phyloP scores from a whole-genome alignment of 2,113 vertebrate genomes.

The Burhinus bistriatus region DNA sequence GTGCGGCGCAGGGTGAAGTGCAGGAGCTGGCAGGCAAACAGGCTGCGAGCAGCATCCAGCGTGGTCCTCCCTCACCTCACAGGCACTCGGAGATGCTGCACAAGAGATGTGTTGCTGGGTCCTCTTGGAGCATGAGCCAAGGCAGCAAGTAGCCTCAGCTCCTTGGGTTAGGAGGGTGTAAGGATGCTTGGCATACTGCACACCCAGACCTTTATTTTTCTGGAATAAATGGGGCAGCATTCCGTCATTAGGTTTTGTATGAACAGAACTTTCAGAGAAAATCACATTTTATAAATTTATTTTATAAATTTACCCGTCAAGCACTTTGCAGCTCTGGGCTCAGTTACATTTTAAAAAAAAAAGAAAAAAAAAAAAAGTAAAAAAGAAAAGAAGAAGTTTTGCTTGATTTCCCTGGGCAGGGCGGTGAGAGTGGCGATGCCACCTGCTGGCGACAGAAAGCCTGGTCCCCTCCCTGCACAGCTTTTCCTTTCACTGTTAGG shows the following conservation, averaged over 20 bases:
- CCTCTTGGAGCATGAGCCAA: neutral
- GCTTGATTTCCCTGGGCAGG: neutral
- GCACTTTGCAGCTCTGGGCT: neutral
- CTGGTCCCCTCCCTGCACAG: neutral
- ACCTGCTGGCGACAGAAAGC: constrained; percentile 39
- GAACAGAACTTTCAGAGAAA: neutral
- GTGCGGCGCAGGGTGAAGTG: neutral
- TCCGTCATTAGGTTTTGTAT: neutral
- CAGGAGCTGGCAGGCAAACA: neutral
- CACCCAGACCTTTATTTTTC: neutral
- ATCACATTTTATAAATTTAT: neutral
- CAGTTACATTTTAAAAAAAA: neutral
- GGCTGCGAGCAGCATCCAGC: neutral
- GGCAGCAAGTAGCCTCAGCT: neutral
- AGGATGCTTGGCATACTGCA: neutral
- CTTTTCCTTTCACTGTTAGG: neutral
- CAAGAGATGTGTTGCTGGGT: neutral
- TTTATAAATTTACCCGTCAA: neutral
- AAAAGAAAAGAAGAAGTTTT: neutral
- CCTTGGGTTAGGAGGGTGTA: neutral
- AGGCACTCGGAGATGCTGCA: neutral
- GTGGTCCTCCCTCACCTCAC: neutral
- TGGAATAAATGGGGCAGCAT: neutral
- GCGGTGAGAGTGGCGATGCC: neutral
- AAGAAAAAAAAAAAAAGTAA: neutral